Percentiles rank a stretch among this genome's conserved stretches.
Conservation (phyloP, 2,888 invertebrate genomes). For the Pristionchus maxplancki region DNA sequence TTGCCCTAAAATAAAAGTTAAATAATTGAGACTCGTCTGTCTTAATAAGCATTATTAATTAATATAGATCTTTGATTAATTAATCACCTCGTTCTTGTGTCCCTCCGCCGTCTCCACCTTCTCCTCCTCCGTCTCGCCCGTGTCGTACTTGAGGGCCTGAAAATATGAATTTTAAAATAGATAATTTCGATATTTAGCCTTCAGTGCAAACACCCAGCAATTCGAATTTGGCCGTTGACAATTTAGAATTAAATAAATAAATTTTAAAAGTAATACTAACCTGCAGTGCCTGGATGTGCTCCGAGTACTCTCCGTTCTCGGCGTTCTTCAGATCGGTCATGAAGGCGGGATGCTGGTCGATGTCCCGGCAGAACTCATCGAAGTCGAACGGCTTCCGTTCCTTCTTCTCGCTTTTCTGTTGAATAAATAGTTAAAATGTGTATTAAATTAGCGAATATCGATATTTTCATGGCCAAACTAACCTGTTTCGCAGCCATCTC, state of each 20-base stretch:
- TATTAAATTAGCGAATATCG: background rate
- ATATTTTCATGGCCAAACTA: too few relatives aligned
- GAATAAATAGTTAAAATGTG: background rate
- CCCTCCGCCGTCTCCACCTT: slow-evolving; percentile 86
- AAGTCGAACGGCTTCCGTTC: slow-evolving; percentile 73
- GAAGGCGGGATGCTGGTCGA: slow-evolving; percentile 76
- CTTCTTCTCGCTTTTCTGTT: slow-evolving; percentile 48
- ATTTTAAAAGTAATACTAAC: slow-evolving; percentile 74
- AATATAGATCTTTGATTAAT: too few relatives aligned
- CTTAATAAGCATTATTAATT: too few relatives aligned
- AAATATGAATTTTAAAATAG: slow-evolving; percentile 9
- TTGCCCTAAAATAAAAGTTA: slow-evolving; percentile 83
- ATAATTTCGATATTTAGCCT: background rate
- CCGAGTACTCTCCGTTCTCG: slow-evolving; percentile 68
- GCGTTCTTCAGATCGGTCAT: slow-evolving; percentile 67
- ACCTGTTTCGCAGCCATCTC: slow-evolving; percentile 71
- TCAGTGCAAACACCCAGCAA: too few relatives aligned
- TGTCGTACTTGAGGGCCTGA: slow-evolving; percentile 92
- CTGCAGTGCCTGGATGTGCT: slow-evolving; percentile 82
- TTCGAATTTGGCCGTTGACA: too few relatives aligned
- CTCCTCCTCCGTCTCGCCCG: slow-evolving; percentile 80
- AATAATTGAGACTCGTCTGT: too few relatives aligned
- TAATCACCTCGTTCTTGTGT: slow-evolving; percentile 88
- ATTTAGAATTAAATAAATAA: too few relatives aligned
- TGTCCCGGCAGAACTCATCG: slow-evolving; percentile 74